Evolutionary conservation across 1,140 invertebrate genomes (phyloP), one percentile per base, ranked within the genome.

Genomic region (Tenebrio molitor): DNA sequence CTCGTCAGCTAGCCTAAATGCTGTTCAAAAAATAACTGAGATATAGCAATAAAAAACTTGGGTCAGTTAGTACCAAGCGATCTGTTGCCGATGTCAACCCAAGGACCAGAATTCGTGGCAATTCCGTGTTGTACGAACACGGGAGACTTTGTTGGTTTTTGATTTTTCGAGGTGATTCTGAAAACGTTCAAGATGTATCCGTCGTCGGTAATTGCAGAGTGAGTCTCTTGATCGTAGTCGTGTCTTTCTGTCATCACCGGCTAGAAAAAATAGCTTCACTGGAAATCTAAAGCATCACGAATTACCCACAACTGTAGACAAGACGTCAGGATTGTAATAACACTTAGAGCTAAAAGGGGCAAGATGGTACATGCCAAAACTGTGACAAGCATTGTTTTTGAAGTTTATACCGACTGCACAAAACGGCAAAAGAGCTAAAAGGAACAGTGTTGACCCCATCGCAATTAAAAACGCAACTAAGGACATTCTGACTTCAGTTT

Each of bases 131-230:
- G 89, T 1, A 92, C 42, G 29, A 88, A 84, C 1, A 90, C 83
- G 0, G 86, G 82, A 8, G 72, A 72, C 1, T 34, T 41, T 10
- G 6, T 25, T 17, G 16, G 12, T 29, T 58, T 21, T 16, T 12
- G 12, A 34, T 53, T 29, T 4, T 17, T 46, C 29, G 23, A 15
- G n/a, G 41, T 62, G 88, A 92, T 88, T 74, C 91, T 83, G 82
- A 92, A 89, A 74, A 92, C 76, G 39, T 88, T 87, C 12, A 93
- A 82, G 21, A 91, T 84, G 82, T 93, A 93, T 3, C 88, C 90
- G 83, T 93, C 92, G 17, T 86, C 81, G 2, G 92, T 93, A 69
- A 85, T 86, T 5, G 67, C 66, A 16, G 68, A 14, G 16, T 73
- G 41, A 19, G 34, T 36, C 63, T 73, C 70, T 12, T 44, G 81